A percentile compares a stretch with the other conserved stretches of the same genome.
Conservation (phyloP, 1,140 invertebrate genomes). For the Ridgeia piscesae region DNA sequence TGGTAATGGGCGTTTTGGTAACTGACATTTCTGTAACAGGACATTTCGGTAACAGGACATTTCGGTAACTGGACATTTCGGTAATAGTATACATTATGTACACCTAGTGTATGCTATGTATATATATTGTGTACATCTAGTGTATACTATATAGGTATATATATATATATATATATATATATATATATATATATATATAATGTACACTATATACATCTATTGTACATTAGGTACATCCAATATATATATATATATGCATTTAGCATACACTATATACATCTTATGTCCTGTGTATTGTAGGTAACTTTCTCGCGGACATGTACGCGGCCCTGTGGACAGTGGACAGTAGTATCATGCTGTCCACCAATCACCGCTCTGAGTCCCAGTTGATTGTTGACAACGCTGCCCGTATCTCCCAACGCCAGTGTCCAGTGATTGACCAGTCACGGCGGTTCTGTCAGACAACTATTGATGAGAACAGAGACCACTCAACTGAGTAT, state of each 20-base stretch:
- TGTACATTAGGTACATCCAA: too few species aligned
- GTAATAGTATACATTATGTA: too few species aligned
- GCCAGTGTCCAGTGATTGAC: constrained; percentile 24
- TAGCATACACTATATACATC: background rate
- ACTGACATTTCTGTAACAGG: too few species aligned
- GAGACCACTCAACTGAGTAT: background rate
- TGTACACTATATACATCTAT: too few species aligned
- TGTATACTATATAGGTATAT: too few species aligned
- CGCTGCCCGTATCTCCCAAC: constrained; percentile 42
- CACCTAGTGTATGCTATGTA: too few species aligned
- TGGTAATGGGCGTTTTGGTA: too few species aligned
- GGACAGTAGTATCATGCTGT: constrained; percentile 41
- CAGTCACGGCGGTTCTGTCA: constrained; percentile 36
- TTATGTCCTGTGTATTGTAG: background rate
- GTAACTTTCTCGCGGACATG: constrained; percentile 43
- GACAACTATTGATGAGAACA: constrained; percentile 7
- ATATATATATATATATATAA: too few species aligned
- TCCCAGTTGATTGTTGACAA: constrained; percentile 49
- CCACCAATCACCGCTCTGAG: constrained; percentile 49
- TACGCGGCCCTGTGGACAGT: constrained; percentile 28
- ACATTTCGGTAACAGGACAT: too few species aligned
- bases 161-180: too few species aligned
- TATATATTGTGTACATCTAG: too few species aligned
- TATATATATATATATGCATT: background rate
- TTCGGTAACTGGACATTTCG: too few species aligned